phyloP scores from a whole-genome alignment of 2,888 invertebrate genomes.

The Omphaloscelis lunosa region DNA sequence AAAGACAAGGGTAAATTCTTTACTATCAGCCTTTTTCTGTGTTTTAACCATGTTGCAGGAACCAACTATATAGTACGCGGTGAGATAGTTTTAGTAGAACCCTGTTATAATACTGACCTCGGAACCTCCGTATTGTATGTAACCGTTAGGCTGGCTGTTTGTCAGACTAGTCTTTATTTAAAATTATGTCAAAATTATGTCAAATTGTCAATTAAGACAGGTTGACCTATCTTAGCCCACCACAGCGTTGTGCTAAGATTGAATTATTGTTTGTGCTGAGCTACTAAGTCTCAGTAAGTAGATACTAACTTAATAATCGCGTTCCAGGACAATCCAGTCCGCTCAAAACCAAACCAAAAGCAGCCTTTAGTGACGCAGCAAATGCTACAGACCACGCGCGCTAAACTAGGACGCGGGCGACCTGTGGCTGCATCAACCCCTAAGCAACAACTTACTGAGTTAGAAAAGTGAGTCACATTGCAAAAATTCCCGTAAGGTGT shows the following conservation, averaged over 20 bases:
- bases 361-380: conserved; percentile 85
- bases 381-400: conserved; percentile 84
- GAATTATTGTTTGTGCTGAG: not conserved
- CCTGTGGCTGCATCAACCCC: conserved; percentile 88
- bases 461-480: conserved; percentile 81
- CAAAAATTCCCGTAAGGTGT: not conserved
- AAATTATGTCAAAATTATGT: too few relatives aligned
- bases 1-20: conserved; percentile 81
- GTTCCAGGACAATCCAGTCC: conserved; percentile 83
- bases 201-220: not conserved
- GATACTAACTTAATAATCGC: conserved; percentile 1
- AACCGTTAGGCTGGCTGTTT: not conserved
- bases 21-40: not conserved
- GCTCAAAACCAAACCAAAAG: conserved; percentile 72
- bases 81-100: not conserved
- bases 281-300: not conserved
- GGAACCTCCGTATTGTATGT: not conserved
- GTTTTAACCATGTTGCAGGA: not conserved
- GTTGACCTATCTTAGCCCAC: not conserved
- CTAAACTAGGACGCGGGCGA: conserved; percentile 86
- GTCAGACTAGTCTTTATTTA: not conserved
- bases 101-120: too few relatives aligned
- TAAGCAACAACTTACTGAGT: conserved; percentile 83
- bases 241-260: not conserved
- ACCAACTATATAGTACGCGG: not conserved